Percentiles rank a stretch among this genome's conserved stretches.
Conservation (phyloP, 2,113 vertebrate species). For the Mus pahari region DNA sequence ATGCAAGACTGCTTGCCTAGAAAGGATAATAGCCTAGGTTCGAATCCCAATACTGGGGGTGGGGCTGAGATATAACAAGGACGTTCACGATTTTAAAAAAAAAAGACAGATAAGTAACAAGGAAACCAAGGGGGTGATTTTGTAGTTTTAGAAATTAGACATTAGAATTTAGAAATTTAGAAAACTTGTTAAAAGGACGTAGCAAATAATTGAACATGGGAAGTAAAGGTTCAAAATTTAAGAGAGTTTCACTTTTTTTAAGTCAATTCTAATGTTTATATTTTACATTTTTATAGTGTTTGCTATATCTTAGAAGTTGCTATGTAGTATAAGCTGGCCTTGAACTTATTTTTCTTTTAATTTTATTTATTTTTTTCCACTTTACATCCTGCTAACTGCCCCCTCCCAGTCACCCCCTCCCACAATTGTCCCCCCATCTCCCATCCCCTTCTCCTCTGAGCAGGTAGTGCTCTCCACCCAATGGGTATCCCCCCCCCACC, state of each 20-base stretch:
- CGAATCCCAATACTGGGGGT: not conserved
- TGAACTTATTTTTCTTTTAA: not conserved
- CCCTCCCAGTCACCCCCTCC: too few species aligned
- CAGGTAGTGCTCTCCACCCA: too few species aligned
- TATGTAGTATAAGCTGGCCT: not conserved
- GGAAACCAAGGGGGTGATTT: not conserved
- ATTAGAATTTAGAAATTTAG: too few species aligned
- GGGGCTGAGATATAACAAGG: not conserved
- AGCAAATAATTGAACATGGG: not conserved
- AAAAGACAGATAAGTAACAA: not conserved
- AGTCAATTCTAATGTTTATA: not conserved
- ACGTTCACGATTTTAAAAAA: not conserved
- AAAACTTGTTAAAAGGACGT: constrained; percentile 25
- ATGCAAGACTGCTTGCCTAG: not conserved
- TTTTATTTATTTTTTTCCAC: too few species aligned
- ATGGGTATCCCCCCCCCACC: too few species aligned
- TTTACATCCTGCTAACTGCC: too few species aligned
- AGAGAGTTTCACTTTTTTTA: constrained; percentile 33
- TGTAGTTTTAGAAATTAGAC: constrained; percentile 7
- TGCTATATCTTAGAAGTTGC: not conserved
- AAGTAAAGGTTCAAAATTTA: constrained; percentile 17
- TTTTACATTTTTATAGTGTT: not conserved
- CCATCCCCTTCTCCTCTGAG: too few species aligned
- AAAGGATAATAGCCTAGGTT: not conserved
- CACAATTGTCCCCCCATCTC: too few species aligned